phyloP scores from a whole-genome alignment of 2,113 vertebrate species.

The Colius striatus region DNA sequence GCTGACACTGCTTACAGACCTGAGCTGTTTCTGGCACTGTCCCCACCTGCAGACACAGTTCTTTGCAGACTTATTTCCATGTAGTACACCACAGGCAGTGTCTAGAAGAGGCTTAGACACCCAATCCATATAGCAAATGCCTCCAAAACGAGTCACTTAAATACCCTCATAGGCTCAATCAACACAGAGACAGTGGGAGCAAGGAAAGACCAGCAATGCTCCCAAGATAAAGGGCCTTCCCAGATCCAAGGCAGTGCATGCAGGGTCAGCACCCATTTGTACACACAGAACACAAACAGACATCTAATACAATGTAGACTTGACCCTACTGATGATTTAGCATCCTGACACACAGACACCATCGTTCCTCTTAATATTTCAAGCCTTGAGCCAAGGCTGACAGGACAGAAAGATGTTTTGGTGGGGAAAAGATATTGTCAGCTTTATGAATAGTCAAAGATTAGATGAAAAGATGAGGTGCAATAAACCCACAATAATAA shows the following conservation, averaged over 20 bases:
- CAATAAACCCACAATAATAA: background rate
- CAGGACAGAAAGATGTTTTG: background rate
- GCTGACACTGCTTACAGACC: background rate
- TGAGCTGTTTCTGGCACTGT: background rate
- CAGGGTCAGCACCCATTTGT: background rate
- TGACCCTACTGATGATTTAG: background rate
- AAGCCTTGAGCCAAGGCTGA: background rate
- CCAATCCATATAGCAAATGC: background rate
- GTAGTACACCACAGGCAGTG: background rate
- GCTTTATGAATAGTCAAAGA: background rate
- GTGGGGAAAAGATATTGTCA: background rate
- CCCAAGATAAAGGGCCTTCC: background rate
- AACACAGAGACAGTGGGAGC: background rate
- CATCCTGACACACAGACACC: background rate
- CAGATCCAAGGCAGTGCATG: background rate
- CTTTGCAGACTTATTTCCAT: background rate
- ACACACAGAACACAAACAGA: background rate
- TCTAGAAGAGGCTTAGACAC: background rate
- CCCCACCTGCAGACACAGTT: background rate
- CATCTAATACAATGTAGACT: fast-evolving
- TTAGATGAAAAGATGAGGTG: slow-evolving; percentile 1
- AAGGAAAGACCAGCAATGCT: background rate
- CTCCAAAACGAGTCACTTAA: background rate
- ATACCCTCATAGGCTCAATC: background rate
- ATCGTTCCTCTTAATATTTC: background rate